phyloP scores from a whole-genome alignment of 92 coral and sea anemone species.

The Epizoanthus scotinus region DNA sequence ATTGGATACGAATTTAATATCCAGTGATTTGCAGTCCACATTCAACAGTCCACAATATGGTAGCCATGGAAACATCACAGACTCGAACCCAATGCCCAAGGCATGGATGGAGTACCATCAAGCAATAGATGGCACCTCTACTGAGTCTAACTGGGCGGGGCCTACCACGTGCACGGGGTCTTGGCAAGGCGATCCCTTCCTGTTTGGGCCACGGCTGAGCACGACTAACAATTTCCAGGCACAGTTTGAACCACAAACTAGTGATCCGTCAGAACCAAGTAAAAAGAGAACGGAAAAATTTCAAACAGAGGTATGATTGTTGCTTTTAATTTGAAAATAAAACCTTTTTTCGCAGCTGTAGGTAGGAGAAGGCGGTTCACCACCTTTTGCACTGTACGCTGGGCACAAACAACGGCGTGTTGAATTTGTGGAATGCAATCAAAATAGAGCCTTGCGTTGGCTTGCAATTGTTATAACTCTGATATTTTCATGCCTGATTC shows the following conservation, averaged over 20 bases:
- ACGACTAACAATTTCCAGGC: not conserved
- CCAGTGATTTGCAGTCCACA: slow-evolving; percentile 9
- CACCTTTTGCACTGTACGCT: too few species aligned
- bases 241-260: too few species aligned
- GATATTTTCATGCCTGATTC: not conserved
- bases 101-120: slow-evolving; percentile 31
- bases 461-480: not conserved
- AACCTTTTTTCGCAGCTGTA: too few species aligned
- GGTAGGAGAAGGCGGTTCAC: not conserved
- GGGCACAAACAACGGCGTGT: too few species aligned
- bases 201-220: not conserved
- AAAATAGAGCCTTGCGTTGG: not conserved
- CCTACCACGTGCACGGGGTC: not conserved
- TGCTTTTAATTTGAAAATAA: too few species aligned
- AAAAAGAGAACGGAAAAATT: not conserved
- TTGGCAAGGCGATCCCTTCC: not conserved
- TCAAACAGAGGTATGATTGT: not conserved
- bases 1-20: not conserved
- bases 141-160: not conserved
- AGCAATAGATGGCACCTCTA: not conserved
- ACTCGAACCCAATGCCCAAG: slow-evolving; percentile 22
- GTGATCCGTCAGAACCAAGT: not conserved
- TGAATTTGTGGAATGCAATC: too few species aligned
- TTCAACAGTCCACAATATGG: not conserved
- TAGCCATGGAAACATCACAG: not conserved